Evolutionary conservation across 2,888 invertebrate genomes (phyloP).

Genomic region (Orthonevra nobilis): DNA sequence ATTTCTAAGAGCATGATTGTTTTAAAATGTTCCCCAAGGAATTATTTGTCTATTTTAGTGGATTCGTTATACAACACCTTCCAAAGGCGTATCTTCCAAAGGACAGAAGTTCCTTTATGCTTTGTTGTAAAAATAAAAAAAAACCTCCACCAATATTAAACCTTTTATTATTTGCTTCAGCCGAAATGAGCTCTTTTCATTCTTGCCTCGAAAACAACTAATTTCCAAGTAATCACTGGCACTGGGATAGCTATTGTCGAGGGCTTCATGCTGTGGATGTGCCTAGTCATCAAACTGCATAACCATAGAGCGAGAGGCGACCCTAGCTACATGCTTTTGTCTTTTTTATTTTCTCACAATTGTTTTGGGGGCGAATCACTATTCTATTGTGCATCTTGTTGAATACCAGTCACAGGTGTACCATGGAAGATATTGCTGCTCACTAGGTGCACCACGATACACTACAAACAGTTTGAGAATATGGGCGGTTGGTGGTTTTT

Average conservation of each 20-base stretch:
- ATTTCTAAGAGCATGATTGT: too few relatives aligned
- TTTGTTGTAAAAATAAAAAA: too few relatives aligned
- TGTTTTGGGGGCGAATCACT: conserved; percentile 1
- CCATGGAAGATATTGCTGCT: too few relatives aligned
- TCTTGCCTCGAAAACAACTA: conserved; percentile 19
- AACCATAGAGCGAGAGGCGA: background rate
- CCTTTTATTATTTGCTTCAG: too few relatives aligned
- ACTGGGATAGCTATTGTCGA: conserved; percentile 40
- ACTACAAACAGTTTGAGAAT: background rate
- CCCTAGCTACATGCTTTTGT: background rate
- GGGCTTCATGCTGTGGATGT: conserved; percentile 29
- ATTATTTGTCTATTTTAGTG: too few relatives aligned
- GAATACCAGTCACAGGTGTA: conserved; percentile 35
- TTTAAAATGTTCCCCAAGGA: too few relatives aligned
- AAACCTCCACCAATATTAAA: too few relatives aligned
- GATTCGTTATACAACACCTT: too few relatives aligned
- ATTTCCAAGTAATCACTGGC: conserved; percentile 51
- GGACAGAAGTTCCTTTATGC: too few relatives aligned
- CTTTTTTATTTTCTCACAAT: conserved; percentile 30
- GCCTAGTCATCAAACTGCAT: conserved; percentile 15
- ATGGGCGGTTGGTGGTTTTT: conserved; percentile 10
- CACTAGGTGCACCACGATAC: too few relatives aligned
- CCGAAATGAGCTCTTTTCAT: background rate
- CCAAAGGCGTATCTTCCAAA: too few relatives aligned
- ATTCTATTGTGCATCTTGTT: conserved; percentile 23